A percentile compares a stretch with the other conserved stretches of the same genome.
phyloP scores from a whole-genome alignment of 2,113 vertebrate genomes.

The Puntigrus tetrazona region DNA sequence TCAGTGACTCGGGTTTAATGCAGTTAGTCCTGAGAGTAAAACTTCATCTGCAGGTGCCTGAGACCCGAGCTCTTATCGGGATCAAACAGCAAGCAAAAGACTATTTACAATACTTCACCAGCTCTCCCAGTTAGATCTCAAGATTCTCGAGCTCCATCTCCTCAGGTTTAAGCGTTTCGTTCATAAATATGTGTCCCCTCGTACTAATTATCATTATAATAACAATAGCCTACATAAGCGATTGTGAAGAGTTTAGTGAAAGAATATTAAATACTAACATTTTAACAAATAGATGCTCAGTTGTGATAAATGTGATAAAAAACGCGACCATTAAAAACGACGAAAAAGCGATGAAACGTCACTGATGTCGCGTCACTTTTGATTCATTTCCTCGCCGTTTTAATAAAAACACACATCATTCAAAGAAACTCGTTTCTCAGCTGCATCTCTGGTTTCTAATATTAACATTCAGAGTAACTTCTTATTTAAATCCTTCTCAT shows the following conservation, averaged over 20 bases:
- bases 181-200: not conserved
- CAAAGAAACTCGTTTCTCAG: no score
- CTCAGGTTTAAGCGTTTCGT: not conserved
- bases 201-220: not conserved
- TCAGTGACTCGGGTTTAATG: constrained; percentile 71
- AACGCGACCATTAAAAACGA: no score
- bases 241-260: not conserved
- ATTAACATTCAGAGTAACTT: no score
- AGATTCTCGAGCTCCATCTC: not conserved
- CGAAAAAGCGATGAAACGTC: no score
- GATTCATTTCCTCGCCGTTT: no score
- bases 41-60: constrained; percentile 68
- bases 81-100: not conserved
- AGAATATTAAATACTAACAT: not conserved
- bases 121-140: not conserved
- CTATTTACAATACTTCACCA: not conserved
- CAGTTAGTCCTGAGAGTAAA: constrained; percentile 68
- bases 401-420: no score
- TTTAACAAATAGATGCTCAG: not conserved
- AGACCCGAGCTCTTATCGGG: constrained; percentile 60
- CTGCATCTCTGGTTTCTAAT: no score
- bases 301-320: no score
- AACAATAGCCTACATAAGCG: not conserved
- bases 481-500: no score
- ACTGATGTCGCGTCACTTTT: no score